phyloP scores from a whole-genome alignment of 2,797 vertebrate genomes.

The Masticophis lateralis region DNA sequence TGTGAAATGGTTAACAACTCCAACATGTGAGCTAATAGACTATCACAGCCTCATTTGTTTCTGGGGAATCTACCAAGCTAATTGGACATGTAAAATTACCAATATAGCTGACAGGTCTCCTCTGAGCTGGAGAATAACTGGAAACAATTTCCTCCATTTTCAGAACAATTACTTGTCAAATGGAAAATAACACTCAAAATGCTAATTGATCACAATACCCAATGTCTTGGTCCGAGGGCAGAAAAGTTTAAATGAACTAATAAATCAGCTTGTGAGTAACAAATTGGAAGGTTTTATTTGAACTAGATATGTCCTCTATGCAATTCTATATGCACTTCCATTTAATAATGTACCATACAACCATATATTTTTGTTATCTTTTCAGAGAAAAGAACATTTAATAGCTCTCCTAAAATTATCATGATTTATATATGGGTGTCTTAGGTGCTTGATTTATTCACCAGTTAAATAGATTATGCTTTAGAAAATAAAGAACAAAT shows the following conservation, averaged over 20 bases:
- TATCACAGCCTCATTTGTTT: conserved; percentile 40
- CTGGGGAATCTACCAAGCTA: conserved; percentile 41
- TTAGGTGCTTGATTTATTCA: conserved; percentile 8
- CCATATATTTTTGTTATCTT: background rate
- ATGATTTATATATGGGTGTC: background rate
- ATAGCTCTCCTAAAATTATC: background rate
- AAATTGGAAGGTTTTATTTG: background rate
- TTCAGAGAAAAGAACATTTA: background rate
- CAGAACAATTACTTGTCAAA: conserved; percentile 30
- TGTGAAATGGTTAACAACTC: background rate
- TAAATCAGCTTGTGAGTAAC: background rate
- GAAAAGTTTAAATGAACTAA: background rate
- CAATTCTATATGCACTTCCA: background rate
- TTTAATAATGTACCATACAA: background rate
- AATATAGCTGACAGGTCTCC: conserved; percentile 50
- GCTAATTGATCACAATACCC: background rate
- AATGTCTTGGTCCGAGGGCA: background rate
- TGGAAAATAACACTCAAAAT: conserved; percentile 5
- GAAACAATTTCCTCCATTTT: conserved; percentile 23
- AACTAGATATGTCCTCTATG: background rate
- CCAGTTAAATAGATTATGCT: background rate
- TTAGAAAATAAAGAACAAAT: background rate
- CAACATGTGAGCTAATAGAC: conserved; percentile 13
- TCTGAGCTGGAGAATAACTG: conserved; percentile 26
- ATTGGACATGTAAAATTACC: conserved; percentile 46